phyloP scores from a whole-genome alignment of 2,888 invertebrate species.

The Macaria liturata region DNA sequence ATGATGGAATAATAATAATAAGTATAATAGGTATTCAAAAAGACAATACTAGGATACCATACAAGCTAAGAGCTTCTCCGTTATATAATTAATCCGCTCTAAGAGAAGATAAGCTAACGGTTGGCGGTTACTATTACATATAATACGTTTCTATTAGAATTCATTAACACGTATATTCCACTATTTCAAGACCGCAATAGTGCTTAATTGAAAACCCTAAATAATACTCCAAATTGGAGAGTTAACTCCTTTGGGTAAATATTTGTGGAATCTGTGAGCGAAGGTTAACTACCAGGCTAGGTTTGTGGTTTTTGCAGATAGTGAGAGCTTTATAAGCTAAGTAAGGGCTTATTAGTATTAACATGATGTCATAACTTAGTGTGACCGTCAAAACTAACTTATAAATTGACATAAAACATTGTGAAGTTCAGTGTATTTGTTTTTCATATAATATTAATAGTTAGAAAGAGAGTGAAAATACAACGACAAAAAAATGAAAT shows the following conservation, averaged over 20 bases:
- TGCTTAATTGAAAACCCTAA: conserved; percentile 29
- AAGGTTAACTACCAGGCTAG: conserved; percentile 17
- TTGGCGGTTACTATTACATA: conserved; percentile 36
- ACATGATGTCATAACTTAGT: neutral
- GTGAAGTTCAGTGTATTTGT: no score
- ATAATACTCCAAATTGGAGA: conserved; percentile 24
- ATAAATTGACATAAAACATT: no score
- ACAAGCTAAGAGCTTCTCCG: conserved; percentile 25
- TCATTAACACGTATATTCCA: conserved; percentile 32
- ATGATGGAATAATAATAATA: no score
- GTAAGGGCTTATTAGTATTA: conserved; percentile 1
- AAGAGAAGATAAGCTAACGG: conserved; percentile 33
- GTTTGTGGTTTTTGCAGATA: conserved; percentile 19
- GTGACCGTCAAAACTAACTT: no score
- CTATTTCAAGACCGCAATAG: conserved; percentile 30
- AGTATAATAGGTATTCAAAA: no score
- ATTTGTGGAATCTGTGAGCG: conserved; percentile 22
- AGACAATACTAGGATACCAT: neutral
- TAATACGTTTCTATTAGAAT: conserved; percentile 30
- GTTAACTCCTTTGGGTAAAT: conserved; percentile 23
- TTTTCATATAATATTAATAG: no score
- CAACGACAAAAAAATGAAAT: no score
- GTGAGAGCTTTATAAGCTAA: conserved; percentile 3
- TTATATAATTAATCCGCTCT: conserved; percentile 43
- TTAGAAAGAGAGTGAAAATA: no score